phyloP scores from a whole-genome alignment of 2,797 vertebrate genomes.

The Lemur catta region DNA sequence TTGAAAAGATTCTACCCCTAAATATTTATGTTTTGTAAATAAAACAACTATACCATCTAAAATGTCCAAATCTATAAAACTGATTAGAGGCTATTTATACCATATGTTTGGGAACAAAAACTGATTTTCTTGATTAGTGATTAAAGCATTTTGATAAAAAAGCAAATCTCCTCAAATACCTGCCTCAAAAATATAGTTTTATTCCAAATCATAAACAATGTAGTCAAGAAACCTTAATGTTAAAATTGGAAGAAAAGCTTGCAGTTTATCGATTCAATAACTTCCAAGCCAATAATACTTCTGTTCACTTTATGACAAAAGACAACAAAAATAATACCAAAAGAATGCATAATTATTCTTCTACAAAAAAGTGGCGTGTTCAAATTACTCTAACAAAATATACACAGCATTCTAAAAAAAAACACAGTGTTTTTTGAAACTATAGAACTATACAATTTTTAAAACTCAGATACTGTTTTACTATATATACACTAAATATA shows the following conservation, averaged over 20 bases:
- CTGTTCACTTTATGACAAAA: slow-evolving; percentile 31
- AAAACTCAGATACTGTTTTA: slow-evolving; percentile 20
- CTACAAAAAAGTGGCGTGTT: neutral
- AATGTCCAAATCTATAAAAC: neutral
- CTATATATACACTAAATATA: neutral
- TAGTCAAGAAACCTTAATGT: neutral
- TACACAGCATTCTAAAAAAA: neutral
- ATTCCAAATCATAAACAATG: neutral
- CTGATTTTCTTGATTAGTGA: slow-evolving; percentile 42
- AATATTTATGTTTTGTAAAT: slow-evolving; percentile 34
- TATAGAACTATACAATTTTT: neutral
- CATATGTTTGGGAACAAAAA: neutral
- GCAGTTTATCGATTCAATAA: neutral
- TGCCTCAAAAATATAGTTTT: slow-evolving; percentile 21
- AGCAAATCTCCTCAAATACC: slow-evolving; percentile 10
- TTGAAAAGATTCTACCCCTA: neutral
- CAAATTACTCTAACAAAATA: slow-evolving; percentile 49
- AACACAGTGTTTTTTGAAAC: neutral
- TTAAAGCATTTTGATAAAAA: slow-evolving; percentile 43
- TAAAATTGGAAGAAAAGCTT: neutral
- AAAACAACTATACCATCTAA: neutral
- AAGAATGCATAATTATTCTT: slow-evolving; percentile 46
- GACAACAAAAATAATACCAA: slow-evolving; percentile 24
- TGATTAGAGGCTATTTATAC: neutral
- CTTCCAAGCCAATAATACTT: neutral